Evolutionary conservation across 1,140 invertebrate species (phyloP).

Genomic region (Cyclina sinensis): DNA sequence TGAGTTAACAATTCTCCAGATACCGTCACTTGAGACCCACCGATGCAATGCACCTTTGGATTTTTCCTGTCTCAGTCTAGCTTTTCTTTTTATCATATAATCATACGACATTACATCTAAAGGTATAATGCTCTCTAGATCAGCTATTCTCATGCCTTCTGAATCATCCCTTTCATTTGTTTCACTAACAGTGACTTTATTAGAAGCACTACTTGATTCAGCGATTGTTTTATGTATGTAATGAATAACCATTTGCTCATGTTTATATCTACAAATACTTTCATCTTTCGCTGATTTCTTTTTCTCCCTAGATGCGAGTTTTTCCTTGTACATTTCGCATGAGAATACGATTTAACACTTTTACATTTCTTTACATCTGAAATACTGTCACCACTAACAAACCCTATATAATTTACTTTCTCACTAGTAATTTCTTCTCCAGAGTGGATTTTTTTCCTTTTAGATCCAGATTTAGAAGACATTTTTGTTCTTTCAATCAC

Average conservation of each 20-base stretch:
- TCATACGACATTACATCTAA: neutral
- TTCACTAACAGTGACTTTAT: neutral
- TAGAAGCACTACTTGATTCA: neutral
- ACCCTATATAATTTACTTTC: neutral
- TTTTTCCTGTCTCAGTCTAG: neutral
- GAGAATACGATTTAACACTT: neutral
- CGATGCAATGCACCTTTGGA: neutral
- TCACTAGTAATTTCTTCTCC: neutral
- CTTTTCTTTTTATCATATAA: neutral
- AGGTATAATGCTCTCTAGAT: neutral
- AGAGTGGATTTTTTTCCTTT: neutral
- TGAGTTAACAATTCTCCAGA: constrained; percentile 4
- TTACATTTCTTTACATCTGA: neutral
- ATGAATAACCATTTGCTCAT: neutral
- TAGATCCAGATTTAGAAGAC: neutral
- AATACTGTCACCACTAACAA: neutral
- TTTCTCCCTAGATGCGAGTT: neutral
- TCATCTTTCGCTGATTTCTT: neutral
- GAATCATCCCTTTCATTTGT: neutral
- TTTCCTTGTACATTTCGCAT: neutral
- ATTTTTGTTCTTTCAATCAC: too few species aligned
- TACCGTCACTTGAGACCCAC: neutral
- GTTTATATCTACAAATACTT: neutral
- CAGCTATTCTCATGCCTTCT: neutral
- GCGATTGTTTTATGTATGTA: neutral